Base-by-base conservation (phyloP, 2,888 invertebrate species). In the Beris morrisii region DNA sequence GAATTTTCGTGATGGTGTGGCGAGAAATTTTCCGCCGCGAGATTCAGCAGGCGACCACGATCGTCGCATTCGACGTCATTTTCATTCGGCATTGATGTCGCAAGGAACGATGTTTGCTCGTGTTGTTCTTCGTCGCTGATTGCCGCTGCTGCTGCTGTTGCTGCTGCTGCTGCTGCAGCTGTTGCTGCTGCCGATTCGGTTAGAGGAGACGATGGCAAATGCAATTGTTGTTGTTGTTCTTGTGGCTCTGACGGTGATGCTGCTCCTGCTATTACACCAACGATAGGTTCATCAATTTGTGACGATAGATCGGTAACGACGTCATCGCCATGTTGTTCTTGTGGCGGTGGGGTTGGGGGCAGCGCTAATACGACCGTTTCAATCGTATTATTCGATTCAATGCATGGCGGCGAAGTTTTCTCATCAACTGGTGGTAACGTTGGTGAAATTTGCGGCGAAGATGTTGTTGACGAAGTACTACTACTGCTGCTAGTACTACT, bases 401-500 rank as follows among this genome's bases (percentile, higher is more conserved):
- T 22, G 22, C 22, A 22, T 22, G 22, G 22, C 22, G 3, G 2
- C 38, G 38, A 9, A 38, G 3, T 9, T 38, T 38, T 38, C 38
- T 38, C 9, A 38, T 3, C 7, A 1, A 12, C 43, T 58, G 64
- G 46, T 71, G 66, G 70, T 69, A 71, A 75, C 74, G 73, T 73
- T 77, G 71, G 74, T 74, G 70, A 75, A 76, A 69, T 66, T 73
- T 72, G 28, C 70, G 73, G 9, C 70, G 72, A 32, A 64, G 69
- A 55, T 68, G 55, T 70, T 70, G 28, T 69, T 71, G 69, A 69
- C 74, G 73, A 56, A 66, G 69, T 70, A 52, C 67, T 57, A 66
- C 65, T 67, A 71, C 38, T 38, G 5, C 38, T 32, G 7, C 32
- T 32, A 4, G 32, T 5, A 32, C 32, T 32, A 32, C 7, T 38